A percentile compares a stretch with the other conserved stretches of the same genome.
Evolutionary conservation across 2,888 invertebrate genomes (phyloP).

Genomic region (Hermaeophaga mercurialis): DNA sequence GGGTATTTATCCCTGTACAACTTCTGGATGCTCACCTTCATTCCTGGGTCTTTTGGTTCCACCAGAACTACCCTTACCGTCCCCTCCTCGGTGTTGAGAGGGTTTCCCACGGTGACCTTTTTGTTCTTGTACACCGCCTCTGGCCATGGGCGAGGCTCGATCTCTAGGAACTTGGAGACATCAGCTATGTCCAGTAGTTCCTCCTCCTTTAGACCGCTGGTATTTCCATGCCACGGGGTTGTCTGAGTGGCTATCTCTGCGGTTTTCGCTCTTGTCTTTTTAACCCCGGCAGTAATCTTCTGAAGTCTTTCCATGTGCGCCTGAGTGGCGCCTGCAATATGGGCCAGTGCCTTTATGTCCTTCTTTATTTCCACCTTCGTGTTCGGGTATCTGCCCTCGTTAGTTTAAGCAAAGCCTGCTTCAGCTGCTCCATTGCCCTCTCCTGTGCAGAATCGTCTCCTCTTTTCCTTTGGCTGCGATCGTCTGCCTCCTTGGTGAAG

Average conservation of each 20-base stretch:
- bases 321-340: too few species aligned
- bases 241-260: neutral
- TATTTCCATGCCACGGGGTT: neutral
- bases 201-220: neutral
- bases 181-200: neutral
- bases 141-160: neutral
- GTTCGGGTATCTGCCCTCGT: too few species aligned
- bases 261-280: too few species aligned
- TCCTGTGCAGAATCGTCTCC: too few species aligned
- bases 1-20: slow-evolving; percentile 1
- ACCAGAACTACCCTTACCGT: neutral
- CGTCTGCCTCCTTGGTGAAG: too few species aligned
- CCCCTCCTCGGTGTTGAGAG: neutral
- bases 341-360: too few species aligned
- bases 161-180: neutral
- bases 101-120: neutral
- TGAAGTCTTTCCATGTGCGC: too few species aligned
- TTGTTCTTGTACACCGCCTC: neutral
- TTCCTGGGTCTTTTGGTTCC: neutral
- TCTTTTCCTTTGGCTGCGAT: too few species aligned
- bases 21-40: neutral
- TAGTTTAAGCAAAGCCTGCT: too few species aligned
- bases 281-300: too few species aligned
- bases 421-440: too few species aligned
- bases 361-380: too few species aligned